Evolutionary conservation across 2,113 vertebrate genomes (phyloP), one percentile per base, ranked within the genome.

Genomic region (Laterallus jamaicensis): DNA sequence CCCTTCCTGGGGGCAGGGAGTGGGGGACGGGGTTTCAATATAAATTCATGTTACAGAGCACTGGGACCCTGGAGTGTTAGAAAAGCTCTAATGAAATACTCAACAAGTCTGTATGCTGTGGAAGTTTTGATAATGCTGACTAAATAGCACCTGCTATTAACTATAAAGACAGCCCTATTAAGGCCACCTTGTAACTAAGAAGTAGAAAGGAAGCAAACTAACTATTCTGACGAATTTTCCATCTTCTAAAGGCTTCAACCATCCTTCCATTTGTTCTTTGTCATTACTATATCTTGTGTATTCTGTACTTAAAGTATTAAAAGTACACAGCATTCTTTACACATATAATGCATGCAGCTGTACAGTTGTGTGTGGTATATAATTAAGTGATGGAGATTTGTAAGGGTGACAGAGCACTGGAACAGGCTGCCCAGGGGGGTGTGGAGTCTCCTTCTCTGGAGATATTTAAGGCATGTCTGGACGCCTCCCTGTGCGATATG

Each of bases 1-100:
- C 0, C 5, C 60, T 42, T 26, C 32, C 62, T 10, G 3, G 12
- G 12, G 40, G 9, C 4, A 0, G 0, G 4, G 11, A 4, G 37
- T 11, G 17, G 35, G n/a, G 10, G 49, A 16, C 0, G 1, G 2
- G 12, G 31, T 70, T 29, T 71, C 37, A 37, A 71, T 62, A 42
- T 37, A 59, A 79, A 76, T 44, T 67, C 2, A 0, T 31, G 4
- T 42, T 44, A 6, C 6, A 25, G 39, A 75, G 12, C 16, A 13
- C 4, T 35, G 39, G 25, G 17, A n/a, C 12, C 15, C 58, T 39
- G n/a, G 60, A 16, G 11, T 35, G 9, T 63, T 83, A 54, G 73
- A 44, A 77, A 69, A 70, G 11, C 7, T 66, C 15, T 17, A 35
- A 69, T 17, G 59, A 80, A n/a, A 44, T n/a, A 64, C 20, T 81